phyloP scores from a whole-genome alignment of 2,888 invertebrate genomes.

The Lissonota sp. region DNA sequence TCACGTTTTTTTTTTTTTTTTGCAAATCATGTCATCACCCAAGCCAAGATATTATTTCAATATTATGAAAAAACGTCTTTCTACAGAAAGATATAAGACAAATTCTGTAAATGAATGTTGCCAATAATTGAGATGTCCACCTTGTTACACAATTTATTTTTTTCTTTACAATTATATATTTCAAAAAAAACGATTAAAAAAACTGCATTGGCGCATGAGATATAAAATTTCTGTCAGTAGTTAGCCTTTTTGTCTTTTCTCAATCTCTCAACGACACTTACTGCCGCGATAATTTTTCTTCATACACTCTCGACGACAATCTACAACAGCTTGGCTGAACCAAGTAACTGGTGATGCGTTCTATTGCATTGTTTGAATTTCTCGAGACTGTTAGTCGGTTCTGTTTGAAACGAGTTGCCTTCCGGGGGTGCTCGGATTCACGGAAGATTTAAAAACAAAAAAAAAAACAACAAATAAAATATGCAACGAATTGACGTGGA shows the following conservation, averaged over 20 bases:
- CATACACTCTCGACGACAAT: too few relatives aligned
- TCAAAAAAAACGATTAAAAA: not conserved
- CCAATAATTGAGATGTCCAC: conserved; percentile 28
- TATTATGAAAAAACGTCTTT: too few relatives aligned
- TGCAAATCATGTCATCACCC: too few relatives aligned
- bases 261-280: conserved; percentile 1
- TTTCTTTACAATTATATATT: not conserved
- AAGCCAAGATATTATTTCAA: too few relatives aligned
- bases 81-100: too few relatives aligned
- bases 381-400: conserved; percentile 62
- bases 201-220: conserved; percentile 1
- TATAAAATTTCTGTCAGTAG: conserved; percentile 48
- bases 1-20: too few relatives aligned
- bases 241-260: conserved; percentile 23
- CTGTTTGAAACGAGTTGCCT: conserved; percentile 45
- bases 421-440: conserved; percentile 31
- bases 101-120: too few relatives aligned
- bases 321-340: too few relatives aligned
- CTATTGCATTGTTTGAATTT: not conserved
- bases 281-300: not conserved
- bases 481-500: conserved; percentile 39
- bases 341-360: too few relatives aligned
- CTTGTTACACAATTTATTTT: conserved; percentile 11
- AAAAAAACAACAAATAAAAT: conserved; percentile 24
- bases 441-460: conserved; percentile 47